Conservation (phyloP, 2,797 vertebrate species). For the Acropternis orthonyx region DNA sequence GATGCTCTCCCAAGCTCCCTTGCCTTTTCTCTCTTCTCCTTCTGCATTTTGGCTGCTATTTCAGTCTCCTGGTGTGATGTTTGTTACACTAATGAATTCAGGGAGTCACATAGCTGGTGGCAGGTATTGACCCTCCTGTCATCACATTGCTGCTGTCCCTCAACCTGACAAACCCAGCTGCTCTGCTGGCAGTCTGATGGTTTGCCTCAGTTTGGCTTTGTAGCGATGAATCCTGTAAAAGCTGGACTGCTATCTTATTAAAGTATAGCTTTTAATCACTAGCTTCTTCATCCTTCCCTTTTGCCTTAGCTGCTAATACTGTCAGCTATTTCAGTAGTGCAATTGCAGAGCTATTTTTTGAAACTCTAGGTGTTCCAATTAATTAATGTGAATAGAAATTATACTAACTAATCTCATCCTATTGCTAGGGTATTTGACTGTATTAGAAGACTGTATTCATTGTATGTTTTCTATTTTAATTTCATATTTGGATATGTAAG, state of each 20-base stretch:
- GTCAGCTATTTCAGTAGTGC: neutral
- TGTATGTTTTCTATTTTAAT: neutral
- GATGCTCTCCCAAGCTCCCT: neutral
- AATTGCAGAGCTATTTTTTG: neutral
- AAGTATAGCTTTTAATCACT: neutral
- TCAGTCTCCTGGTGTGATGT: neutral
- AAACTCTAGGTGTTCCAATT: conserved; percentile 25
- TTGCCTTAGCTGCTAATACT: neutral
- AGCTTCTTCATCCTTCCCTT: neutral
- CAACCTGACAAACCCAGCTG: neutral
- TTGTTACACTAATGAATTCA: neutral
- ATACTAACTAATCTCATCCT: neutral
- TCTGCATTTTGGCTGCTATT: neutral
- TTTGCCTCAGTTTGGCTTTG: neutral
- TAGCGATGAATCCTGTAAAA: neutral
- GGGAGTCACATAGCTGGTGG: neutral
- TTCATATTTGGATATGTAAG: neutral
- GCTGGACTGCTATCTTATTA: neutral
- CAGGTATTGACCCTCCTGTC: neutral
- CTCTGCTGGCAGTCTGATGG: neutral
- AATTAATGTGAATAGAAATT: conserved; percentile 25
- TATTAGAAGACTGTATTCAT: neutral
- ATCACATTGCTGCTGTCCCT: neutral
- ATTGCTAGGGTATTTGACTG: neutral
- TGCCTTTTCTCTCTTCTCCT: neutral